Conservation (phyloP, 2,797 vertebrate genomes). For the Myotis planiceps region DNA sequence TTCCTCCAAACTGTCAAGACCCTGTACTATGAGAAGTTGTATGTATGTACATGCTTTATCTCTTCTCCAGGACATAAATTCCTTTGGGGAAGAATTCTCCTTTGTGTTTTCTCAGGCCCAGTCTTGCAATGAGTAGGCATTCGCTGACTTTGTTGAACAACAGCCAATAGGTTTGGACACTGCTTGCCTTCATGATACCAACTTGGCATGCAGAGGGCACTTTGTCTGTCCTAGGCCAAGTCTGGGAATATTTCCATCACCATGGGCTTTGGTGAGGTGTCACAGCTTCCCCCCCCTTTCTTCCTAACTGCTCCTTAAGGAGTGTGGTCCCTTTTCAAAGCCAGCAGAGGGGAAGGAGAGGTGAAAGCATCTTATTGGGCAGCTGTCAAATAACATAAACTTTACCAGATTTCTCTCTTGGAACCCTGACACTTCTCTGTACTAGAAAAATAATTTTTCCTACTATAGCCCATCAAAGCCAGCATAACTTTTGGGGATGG, state of each 20-base stretch:
- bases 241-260: not conserved
- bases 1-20: not conserved
- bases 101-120: not conserved
- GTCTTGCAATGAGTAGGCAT: not conserved
- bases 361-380: not conserved
- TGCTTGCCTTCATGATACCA: not conserved
- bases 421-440: not conserved
- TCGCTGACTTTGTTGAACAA: not conserved
- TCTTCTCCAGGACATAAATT: slow-evolving; percentile 9
- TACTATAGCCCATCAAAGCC: not conserved
- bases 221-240: not conserved
- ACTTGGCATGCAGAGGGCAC: not conserved
- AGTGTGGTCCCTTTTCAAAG: not conserved
- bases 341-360: not conserved
- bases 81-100: not conserved
- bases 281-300: not conserved
- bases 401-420: not conserved
- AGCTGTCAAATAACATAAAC: not conserved
- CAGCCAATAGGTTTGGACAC: not conserved
- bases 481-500: not conserved
- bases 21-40: not conserved
- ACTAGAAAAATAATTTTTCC: not conserved
- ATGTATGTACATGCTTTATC: not conserved
- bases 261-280: not conserved
- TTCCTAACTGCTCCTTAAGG: not conserved